Base-by-base conservation (phyloP, 2,888 invertebrate genomes). In the Stenoptilia bipunctidactyla region DNA sequence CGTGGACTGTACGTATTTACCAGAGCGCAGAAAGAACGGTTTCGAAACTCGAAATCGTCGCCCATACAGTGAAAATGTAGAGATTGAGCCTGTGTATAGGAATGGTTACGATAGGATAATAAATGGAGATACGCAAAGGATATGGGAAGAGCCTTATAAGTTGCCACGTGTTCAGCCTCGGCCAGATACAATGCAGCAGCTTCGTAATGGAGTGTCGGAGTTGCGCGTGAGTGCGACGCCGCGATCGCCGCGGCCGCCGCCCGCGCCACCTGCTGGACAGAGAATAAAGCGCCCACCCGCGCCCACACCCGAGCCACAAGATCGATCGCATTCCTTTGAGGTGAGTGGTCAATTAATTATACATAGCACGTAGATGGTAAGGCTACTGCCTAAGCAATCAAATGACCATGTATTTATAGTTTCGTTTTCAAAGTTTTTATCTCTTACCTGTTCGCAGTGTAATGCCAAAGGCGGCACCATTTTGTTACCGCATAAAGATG, bases 21-120 rank as follows among this genome's bases (percentile, higher is more conserved):
- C 70, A 27, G 75, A 79, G 45, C 62, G 71, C 41, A 64, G 77
- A 46, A 73, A 71, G 45, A 67, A 57, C 44, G 61, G 47, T 40
- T 61, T 63, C 15, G 76, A 79, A 39, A 58, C 60, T 1, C 53
- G 80, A 45, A 72, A 54, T 57, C 58, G 72, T 14, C 58, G 83
- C 34, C 83, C 83, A 10, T 83, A 80, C 39, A 83, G 83, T 58
- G 83, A 83, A 53, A 82, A 80, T 45, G 80, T 83, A 20, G 77
- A 82, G 40, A 55, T 77, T 37, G 79, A 80, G 35, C 48, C 62
- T 27, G 71, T 73, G 4, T 47, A 56, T 3, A 66, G 72, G 45
- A 83, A 82, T 49, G 79, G 79, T 3, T 82, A 77, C 43, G 71
- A 62, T 43, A 58, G 74, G 6, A 52, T 80, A 25, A 55, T 67